Conservation (phyloP, 2,888 invertebrate genomes). For the Saturnia japonica region DNA sequence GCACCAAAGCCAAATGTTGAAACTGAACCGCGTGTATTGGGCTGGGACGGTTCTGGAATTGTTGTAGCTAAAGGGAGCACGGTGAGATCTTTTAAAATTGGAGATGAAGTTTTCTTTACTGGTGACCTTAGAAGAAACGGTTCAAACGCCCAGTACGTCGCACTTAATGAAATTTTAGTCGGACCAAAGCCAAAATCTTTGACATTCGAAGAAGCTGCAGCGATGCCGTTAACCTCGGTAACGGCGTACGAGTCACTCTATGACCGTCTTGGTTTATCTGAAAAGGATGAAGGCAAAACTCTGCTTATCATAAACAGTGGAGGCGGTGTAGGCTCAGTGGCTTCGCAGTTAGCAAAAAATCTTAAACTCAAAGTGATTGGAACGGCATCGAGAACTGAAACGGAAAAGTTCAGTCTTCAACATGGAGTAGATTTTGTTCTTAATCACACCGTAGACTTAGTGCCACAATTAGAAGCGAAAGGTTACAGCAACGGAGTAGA, state of each 20-base stretch:
- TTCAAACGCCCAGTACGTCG: slow-evolving; percentile 66
- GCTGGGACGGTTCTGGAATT: slow-evolving; percentile 70
- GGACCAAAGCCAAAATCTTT: slow-evolving; percentile 63
- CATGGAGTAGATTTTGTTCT: slow-evolving; percentile 63
- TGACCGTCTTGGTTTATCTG: slow-evolving; percentile 61
- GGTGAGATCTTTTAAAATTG: slow-evolving; percentile 53
- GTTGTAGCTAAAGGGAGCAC: slow-evolving; percentile 59
- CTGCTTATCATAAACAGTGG: slow-evolving; percentile 69
- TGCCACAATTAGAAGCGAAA: slow-evolving; percentile 56
- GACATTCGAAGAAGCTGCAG: slow-evolving; percentile 70
- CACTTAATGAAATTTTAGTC: slow-evolving; percentile 59
- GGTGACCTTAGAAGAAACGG: slow-evolving; percentile 62
- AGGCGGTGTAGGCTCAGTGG: slow-evolving; percentile 71
- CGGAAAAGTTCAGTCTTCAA: slow-evolving; percentile 49
- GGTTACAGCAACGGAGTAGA: slow-evolving; percentile 64
- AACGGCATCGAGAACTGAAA: slow-evolving; percentile 66
- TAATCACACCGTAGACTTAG: slow-evolving; percentile 59
- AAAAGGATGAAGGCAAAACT: slow-evolving; percentile 64
- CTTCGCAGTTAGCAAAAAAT: slow-evolving; percentile 64
- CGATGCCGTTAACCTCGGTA: slow-evolving; percentile 65
- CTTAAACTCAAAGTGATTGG: slow-evolving; percentile 68
- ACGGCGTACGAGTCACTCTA: slow-evolving; percentile 66
- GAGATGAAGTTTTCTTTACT: slow-evolving; percentile 70
- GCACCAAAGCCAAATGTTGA: slow-evolving; percentile 64
- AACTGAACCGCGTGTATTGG: slow-evolving; percentile 57